Evolutionary conservation across 2,113 vertebrate genomes (phyloP).

Genomic region (Mystacornis crossleyi): DNA sequence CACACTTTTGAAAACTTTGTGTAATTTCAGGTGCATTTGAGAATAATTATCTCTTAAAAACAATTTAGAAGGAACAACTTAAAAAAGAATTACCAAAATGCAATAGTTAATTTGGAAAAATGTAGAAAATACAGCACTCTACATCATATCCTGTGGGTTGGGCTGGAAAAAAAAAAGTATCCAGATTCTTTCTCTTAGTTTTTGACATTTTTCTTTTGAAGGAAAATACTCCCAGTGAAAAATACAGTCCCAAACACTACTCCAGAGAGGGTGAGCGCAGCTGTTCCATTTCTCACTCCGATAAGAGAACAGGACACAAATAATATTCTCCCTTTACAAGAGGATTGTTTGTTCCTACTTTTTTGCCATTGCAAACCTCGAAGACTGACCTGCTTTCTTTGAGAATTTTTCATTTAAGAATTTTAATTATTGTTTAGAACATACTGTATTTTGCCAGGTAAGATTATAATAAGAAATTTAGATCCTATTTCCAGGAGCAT

Average conservation of each 20-base stretch:
- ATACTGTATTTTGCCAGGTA: constrained; percentile 36
- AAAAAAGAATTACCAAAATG: background rate
- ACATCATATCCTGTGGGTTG: background rate
- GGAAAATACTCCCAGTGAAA: background rate
- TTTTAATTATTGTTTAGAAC: constrained; percentile 55
- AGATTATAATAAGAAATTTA: constrained; percentile 37
- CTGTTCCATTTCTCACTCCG: constrained; percentile 22
- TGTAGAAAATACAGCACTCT: background rate
- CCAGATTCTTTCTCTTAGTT: background rate
- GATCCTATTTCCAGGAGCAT: constrained; percentile 51
- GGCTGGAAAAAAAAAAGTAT: background rate
- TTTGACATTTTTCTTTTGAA: background rate
- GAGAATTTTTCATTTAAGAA: constrained; percentile 42
- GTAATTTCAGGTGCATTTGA: background rate
- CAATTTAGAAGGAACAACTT: background rate
- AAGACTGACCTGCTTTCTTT: constrained; percentile 11
- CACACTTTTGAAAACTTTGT: background rate
- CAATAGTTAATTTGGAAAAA: background rate
- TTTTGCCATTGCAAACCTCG: background rate
- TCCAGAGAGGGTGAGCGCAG: background rate
- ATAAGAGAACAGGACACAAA: background rate
- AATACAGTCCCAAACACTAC: background rate
- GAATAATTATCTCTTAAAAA: background rate
- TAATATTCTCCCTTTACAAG: background rate
- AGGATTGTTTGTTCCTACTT: constrained; percentile 39